A percentile compares a stretch with the other conserved stretches of the same genome.
These are phyloP conservation scores for Rhopalosiphum nymphaeae DNA, from an alignment of 2,888 invertebrate species.

Conservation along the genomic window DNA sequence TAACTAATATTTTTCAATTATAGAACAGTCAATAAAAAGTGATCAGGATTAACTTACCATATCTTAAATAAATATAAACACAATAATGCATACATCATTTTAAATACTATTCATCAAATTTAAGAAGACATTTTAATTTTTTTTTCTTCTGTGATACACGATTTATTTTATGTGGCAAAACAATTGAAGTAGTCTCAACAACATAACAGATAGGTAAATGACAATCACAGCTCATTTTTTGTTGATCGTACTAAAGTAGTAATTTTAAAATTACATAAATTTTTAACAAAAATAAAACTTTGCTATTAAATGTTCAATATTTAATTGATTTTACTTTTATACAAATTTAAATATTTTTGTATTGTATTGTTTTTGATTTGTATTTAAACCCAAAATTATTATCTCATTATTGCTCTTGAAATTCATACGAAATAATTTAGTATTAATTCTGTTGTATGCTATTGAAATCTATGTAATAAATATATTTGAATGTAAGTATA, in stretches of 20 bases:
- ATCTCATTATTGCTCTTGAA: neutral
- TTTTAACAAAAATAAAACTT: neutral
- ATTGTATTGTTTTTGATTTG: neutral
- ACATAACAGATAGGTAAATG: neutral
- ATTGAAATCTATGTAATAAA: neutral
- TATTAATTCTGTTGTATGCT: neutral
- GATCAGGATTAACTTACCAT: neutral
- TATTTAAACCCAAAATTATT: constrained; percentile 7
- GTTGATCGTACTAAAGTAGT: neutral
- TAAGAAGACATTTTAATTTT: neutral
- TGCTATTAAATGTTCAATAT: neutral
- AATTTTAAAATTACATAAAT: neutral
- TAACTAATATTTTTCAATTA: neutral
- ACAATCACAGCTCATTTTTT: neutral
- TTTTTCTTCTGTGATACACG: neutral
- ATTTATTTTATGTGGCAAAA: neutral
- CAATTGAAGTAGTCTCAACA: neutral
- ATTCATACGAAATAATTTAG: neutral
- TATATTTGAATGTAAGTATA: neutral
- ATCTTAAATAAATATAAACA: neutral
- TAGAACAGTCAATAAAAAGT: neutral
- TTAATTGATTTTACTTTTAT: neutral
- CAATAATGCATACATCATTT: too few species aligned
- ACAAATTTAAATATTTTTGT: constrained; percentile 8
- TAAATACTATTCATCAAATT: neutral